Percentiles rank a stretch among this genome's conserved stretches.
Conservation (phyloP, 1,140 invertebrate species). For the Patella vulgata region DNA sequence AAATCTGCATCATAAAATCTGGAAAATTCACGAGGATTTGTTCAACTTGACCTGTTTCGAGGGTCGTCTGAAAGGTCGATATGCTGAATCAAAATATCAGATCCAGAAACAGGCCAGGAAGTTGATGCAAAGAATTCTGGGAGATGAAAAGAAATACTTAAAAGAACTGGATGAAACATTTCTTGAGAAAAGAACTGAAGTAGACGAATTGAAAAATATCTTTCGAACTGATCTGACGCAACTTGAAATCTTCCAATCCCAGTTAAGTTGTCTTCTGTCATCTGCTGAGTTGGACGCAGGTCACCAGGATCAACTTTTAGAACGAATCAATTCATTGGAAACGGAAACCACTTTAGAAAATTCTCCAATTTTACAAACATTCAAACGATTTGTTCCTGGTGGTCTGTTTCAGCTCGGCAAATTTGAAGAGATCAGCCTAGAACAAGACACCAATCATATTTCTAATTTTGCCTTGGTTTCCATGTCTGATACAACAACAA, state of each 20-base stretch:
- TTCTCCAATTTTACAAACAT: background rate
- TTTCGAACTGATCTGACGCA: constrained; percentile 20
- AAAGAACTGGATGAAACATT: constrained; percentile 24
- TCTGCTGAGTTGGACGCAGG: constrained; percentile 2
- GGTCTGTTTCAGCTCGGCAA: background rate
- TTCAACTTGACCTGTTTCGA: constrained; percentile 32
- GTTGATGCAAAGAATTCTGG: constrained; percentile 13
- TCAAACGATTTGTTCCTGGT: background rate
- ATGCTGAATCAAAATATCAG: constrained; percentile 23
- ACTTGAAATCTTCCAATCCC: constrained; percentile 23
- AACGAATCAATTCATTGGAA: too few relatives aligned
- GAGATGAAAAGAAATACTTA: constrained; percentile 16
- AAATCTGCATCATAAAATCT: constrained; percentile 26
- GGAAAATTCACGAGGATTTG: constrained; percentile 18
- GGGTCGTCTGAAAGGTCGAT: constrained; percentile 23
- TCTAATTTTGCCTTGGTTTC: too few relatives aligned
- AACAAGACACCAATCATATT: background rate
- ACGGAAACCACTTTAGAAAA: too few relatives aligned
- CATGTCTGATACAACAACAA: too few relatives aligned
- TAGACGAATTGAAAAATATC: constrained; percentile 20
- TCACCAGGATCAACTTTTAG: too few relatives aligned
- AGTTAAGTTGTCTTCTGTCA: constrained; percentile 15
- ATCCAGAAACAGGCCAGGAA: constrained; percentile 24
- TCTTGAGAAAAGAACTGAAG: constrained; percentile 11
- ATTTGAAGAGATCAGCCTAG: background rate